Base-by-base conservation (phyloP, 2,888 invertebrate genomes). In the Trichogramma evanescens region DNA sequence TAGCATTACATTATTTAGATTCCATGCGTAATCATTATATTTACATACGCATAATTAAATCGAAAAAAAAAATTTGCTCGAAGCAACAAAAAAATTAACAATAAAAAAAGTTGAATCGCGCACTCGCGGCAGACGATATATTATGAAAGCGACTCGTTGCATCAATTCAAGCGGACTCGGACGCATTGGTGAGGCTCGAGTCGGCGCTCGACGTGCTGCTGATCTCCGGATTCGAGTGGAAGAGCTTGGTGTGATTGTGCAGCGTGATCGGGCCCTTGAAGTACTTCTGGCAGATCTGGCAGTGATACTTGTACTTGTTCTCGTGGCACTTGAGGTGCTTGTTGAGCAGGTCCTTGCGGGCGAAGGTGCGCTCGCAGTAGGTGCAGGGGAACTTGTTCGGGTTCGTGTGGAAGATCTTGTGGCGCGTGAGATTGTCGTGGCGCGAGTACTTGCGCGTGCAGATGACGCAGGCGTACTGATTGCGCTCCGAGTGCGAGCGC, bases 241-340 rank as follows among this genome's bases (percentile, higher is more conserved):
- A 66, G 13, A 66, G 56, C 56, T 67, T 70, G 51, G 63, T 68
- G 26, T 75, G 75, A 66, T 71, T 73, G 9, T 70, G 68, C 42
- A 74, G 54, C 6, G 71, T 71, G 10, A 74, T 62, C 26, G 70
- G 69, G 0, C 72, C 73, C 58, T 70, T 74, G 59, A 75, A 74
- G 45, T 72, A 74, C 58, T 71, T 75, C n/a, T 69, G 66, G 56
- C 76, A 76, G 13, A 63, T 56, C 9, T 66, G 65, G 62, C 76
- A 76, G 59, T 70, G 67, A 63, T 68, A 72, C 13, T 71, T 71
- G 58, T 68, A 68, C 63, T 73, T 72, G 57, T 72, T 74, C 48
- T 75, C 74, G 64, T 77, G 76, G 40, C 71, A 71, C 62, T 74
- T 75, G 5, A 70, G 63, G 49, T 77, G 77, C 66, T 76, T 76